phyloP scores from a whole-genome alignment of 2,113 vertebrate species.

The Myiozetetes cayanensis region DNA sequence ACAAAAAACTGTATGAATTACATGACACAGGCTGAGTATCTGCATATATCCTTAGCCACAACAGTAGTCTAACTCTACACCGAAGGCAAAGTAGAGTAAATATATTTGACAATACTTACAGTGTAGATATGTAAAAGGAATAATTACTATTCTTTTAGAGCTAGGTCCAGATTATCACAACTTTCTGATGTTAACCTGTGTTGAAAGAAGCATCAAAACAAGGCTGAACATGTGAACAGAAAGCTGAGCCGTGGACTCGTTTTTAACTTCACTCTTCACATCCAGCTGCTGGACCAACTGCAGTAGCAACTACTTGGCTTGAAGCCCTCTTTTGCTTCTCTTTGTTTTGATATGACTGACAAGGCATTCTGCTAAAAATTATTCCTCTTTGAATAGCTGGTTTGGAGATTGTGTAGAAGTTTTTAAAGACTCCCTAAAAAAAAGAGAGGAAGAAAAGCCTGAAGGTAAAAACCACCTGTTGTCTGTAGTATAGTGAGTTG shows the following conservation, averaged over 20 bases:
- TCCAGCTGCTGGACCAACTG: slow-evolving; percentile 70
- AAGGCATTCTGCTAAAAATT: background rate
- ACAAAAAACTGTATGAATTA: background rate
- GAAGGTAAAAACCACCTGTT: background rate
- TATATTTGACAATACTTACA: background rate
- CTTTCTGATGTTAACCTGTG: background rate
- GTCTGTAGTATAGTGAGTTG: background rate
- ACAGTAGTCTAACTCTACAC: background rate
- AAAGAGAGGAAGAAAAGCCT: background rate
- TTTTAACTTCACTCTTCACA: background rate
- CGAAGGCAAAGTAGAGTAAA: background rate
- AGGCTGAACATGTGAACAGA: background rate
- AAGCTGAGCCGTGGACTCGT: background rate
- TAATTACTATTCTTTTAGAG: background rate
- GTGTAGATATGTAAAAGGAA: background rate
- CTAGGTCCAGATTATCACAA: background rate
- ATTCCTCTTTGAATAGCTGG: background rate
- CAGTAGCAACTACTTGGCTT: slow-evolving; percentile 62
- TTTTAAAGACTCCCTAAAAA: background rate
- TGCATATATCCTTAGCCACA: background rate
- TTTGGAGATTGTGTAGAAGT: background rate
- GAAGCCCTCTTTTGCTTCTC: background rate
- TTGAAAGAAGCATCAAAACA: background rate
- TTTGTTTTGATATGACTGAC: slow-evolving; percentile 28
- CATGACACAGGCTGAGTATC: background rate